Percentiles rank a stretch among this genome's conserved stretches.
phyloP scores from a whole-genome alignment of 2,888 invertebrate species.

The Phengaris alcon region DNA sequence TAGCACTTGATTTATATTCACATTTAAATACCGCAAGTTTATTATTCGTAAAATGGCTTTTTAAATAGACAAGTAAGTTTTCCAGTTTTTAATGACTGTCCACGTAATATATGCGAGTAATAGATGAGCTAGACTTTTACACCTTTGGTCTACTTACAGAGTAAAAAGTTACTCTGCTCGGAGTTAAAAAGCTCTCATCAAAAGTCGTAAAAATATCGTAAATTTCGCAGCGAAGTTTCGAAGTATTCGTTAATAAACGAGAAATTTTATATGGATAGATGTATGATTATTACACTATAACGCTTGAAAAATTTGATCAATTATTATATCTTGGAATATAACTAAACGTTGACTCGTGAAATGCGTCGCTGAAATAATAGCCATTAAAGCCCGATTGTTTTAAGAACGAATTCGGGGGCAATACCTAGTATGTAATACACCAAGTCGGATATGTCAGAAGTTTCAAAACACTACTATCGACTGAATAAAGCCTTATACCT shows the following conservation, averaged over 20 bases:
- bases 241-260: not conserved
- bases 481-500: not conserved
- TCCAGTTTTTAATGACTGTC: slow-evolving; percentile 21
- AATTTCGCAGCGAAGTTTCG: not conserved
- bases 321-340: no score
- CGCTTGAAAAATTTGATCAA: not conserved
- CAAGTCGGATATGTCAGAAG: not conserved
- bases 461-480: not conserved
- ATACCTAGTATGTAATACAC: no score
- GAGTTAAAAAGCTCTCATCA: not conserved
- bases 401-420: no score
- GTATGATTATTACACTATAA: not conserved
- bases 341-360: no score
- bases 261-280: not conserved
- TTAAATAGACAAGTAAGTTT: slow-evolving; percentile 4
- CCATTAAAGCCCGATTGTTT: no score
- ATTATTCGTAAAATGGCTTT: slow-evolving; percentile 16
- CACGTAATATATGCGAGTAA: slow-evolving; percentile 27
- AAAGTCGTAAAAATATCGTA: slow-evolving; percentile 15
- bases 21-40: slow-evolving; percentile 12
- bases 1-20: not conserved
- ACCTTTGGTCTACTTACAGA: slow-evolving; percentile 7
- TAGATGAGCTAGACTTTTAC: slow-evolving; percentile 17
- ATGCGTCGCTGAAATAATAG: no score
- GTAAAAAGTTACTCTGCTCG: not conserved